These are phyloP conservation scores for Ifrita kowaldi DNA, from an alignment of 2,113 vertebrate species.

Conservation along the genomic window DNA sequence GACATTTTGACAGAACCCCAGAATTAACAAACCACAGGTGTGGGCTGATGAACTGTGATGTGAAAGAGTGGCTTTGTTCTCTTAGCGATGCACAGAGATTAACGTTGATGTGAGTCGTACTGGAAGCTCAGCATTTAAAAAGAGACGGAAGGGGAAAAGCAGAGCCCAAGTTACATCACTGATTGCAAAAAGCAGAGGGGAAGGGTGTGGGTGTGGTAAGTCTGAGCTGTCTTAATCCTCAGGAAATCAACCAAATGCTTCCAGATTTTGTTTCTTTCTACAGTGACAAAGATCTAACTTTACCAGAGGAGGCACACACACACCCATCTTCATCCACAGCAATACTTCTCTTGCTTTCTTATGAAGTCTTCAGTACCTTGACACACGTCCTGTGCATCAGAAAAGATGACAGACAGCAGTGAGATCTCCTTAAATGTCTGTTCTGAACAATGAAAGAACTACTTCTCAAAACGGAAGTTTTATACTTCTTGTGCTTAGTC, in stretches of 20 bases:
- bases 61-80: background rate
- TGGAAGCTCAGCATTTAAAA: background rate
- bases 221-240: background rate
- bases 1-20: background rate
- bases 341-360: background rate
- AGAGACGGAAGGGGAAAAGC: background rate
- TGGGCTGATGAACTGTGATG: background rate
- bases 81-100: background rate
- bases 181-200: background rate
- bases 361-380: background rate
- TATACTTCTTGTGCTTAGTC: background rate
- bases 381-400: background rate
- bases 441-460: background rate
- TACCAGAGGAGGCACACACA: background rate
- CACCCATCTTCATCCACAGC: background rate
- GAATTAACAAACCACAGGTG: background rate
- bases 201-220: background rate
- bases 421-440: background rate
- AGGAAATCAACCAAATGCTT: background rate
- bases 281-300: background rate
- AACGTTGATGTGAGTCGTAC: background rate
- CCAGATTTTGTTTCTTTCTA: background rate
- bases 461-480: background rate
- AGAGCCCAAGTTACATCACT: background rate
- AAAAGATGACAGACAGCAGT: constrained; percentile 18